Conservation (phyloP, 1,140 invertebrate species). For the Akabosia matsudoensis region DNA sequence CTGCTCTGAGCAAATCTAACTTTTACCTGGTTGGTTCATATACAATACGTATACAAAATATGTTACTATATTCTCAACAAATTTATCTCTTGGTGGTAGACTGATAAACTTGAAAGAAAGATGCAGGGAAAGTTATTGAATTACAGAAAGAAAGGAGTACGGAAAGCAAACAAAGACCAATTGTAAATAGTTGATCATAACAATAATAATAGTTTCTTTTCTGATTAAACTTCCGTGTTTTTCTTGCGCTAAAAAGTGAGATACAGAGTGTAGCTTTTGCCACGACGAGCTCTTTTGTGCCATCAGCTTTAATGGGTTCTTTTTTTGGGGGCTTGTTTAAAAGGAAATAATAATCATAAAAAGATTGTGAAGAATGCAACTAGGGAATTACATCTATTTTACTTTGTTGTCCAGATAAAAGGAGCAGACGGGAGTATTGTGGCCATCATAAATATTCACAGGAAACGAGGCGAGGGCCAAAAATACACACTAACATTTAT, state of each 20-base stretch:
- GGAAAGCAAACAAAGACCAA: no score
- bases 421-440: slow-evolving; percentile 46
- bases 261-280: no score
- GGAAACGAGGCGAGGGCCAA: slow-evolving; percentile 40
- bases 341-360: background rate
- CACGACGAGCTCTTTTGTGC: no score
- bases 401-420: slow-evolving; percentile 41
- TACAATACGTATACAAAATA: background rate
- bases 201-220: no score
- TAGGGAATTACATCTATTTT: slow-evolving; percentile 22
- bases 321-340: no score
- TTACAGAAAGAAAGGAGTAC: background rate
- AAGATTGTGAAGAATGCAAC: no score
- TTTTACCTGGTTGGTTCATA: no score
- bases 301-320: no score
- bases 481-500: slow-evolving; percentile 46
- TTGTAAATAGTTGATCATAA: no score
- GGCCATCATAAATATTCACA: slow-evolving; percentile 46
- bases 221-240: no score
- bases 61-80: background rate
- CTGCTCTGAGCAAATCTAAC: no score
- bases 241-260: no score
- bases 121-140: background rate
- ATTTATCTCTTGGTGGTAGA: background rate
- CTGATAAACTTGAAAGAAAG: background rate